A percentile compares a stretch with the other conserved stretches of the same genome.
Evolutionary conservation across 2,888 invertebrate genomes (phyloP).

Genomic region (Elgonia sp.): DNA sequence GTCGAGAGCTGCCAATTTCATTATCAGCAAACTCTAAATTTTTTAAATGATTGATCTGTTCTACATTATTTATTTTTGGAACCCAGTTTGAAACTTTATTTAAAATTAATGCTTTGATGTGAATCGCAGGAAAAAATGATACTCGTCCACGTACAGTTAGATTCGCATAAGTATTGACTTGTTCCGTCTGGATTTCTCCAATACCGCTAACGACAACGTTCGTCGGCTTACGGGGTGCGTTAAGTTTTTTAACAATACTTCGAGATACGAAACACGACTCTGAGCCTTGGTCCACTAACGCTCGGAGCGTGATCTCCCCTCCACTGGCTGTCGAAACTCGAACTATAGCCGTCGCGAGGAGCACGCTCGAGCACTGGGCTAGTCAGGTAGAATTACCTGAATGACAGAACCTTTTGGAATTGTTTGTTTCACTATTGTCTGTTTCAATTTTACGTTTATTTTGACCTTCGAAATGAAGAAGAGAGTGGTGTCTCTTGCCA

Average conservation of each 20-base stretch:
- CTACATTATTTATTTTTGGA: not conserved
- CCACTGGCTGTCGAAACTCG: not conserved
- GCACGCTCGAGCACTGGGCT: not conserved
- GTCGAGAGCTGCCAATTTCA: not conserved
- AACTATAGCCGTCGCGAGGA: not conserved
- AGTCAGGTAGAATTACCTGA: not conserved
- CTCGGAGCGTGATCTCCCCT: not conserved
- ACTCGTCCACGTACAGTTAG: not conserved
- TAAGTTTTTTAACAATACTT: not conserved
- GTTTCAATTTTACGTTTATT: no score
- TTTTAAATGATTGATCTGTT: not conserved
- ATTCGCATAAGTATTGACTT: not conserved
- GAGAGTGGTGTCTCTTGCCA: no score
- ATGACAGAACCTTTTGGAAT: no score
- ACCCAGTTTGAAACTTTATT: not conserved
- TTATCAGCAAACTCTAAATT: not conserved
- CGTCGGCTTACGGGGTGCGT: not conserved
- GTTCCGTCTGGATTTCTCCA: not conserved
- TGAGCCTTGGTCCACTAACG: not conserved
- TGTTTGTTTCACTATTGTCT: no score
- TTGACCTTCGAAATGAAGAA: no score
- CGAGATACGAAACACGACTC: not conserved
- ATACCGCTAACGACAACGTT: not conserved
- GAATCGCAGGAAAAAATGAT: not conserved
- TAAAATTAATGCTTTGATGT: not conserved